These are phyloP conservation scores for Lasaia peninsularis DNA, from an alignment of 1,140 invertebrate species.

Conservation along the genomic window DNA sequence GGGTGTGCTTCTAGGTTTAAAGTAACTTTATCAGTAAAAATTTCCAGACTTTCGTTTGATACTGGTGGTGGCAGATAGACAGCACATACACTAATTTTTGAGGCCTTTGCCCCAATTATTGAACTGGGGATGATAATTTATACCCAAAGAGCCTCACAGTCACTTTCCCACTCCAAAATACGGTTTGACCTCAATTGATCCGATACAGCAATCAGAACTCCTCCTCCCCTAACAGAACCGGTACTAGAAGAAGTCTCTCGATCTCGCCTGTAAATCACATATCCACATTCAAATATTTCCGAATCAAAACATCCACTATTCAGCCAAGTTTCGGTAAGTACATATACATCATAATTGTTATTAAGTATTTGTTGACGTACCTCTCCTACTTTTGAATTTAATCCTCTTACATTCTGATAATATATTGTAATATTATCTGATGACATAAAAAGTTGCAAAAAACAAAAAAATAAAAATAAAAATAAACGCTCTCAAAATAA, in stretches of 20 bases:
- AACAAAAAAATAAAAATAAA: background rate
- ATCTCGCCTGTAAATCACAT: slow-evolving; percentile 28
- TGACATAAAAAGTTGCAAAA: background rate
- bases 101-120: background rate
- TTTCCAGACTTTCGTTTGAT: slow-evolving; percentile 6
- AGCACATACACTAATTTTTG: slow-evolving; percentile 18
- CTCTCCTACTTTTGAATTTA: background rate
- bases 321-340: slow-evolving; percentile 31
- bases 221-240: slow-evolving; percentile 19
- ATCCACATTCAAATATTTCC: slow-evolving; percentile 27
- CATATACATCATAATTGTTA: slow-evolving; percentile 20
- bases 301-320: slow-evolving; percentile 19
- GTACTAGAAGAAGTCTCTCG: background rate
- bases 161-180: slow-evolving; percentile 22
- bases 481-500: background rate
- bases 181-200: slow-evolving; percentile 20
- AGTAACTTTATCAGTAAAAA: slow-evolving; percentile 26
- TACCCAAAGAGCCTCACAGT: slow-evolving; percentile 30
- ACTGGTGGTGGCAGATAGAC: slow-evolving; percentile 31
- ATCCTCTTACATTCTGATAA: background rate
- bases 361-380: slow-evolving; percentile 15
- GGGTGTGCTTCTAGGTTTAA: too few species aligned
- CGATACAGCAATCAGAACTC: slow-evolving; percentile 32
- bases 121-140: slow-evolving; percentile 9
- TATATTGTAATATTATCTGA: background rate